Evolutionary conservation across 2,888 invertebrate genomes (phyloP).

Genomic region (Troides oblongomaculatus): DNA sequence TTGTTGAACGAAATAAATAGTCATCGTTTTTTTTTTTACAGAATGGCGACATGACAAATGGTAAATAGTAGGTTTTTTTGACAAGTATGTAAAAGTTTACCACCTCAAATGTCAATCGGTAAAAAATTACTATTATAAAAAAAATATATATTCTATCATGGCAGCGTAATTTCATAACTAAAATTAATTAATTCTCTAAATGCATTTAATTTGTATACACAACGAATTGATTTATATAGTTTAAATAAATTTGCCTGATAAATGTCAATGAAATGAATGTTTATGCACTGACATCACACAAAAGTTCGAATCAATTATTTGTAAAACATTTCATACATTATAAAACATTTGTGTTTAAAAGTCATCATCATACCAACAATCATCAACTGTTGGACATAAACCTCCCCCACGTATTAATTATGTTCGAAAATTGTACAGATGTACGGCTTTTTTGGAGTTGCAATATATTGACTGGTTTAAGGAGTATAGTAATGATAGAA

Average conservation of each 20-base stretch:
- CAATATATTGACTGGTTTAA: too few relatives aligned
- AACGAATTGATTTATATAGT: not conserved
- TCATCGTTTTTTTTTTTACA: conserved; percentile 33
- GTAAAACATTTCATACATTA: too few relatives aligned
- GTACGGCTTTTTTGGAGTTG: too few relatives aligned
- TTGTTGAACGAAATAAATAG: not conserved
- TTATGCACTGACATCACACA: not conserved
- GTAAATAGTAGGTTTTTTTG: conserved; percentile 47
- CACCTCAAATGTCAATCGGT: not conserved
- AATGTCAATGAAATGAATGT: not conserved
- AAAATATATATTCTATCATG: not conserved
- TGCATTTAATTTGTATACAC: conserved; percentile 20
- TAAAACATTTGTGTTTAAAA: too few relatives aligned
- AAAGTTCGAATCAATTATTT: too few relatives aligned
- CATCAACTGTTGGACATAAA: too few relatives aligned
- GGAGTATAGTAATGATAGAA: too few relatives aligned
- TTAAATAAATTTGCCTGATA: too few relatives aligned
- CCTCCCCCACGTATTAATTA: too few relatives aligned
- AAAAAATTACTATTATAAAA: not conserved
- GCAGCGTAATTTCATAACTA: too few relatives aligned
- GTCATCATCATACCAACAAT: too few relatives aligned
- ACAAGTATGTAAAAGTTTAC: conserved; percentile 15
- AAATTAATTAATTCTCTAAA: not conserved
- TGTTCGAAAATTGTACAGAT: too few relatives aligned
- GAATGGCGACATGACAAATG: conserved; percentile 66